Percentiles rank a stretch among this genome's conserved stretches.
Conservation (phyloP, 2,888 invertebrate species). For the Drosophila conformis region DNA sequence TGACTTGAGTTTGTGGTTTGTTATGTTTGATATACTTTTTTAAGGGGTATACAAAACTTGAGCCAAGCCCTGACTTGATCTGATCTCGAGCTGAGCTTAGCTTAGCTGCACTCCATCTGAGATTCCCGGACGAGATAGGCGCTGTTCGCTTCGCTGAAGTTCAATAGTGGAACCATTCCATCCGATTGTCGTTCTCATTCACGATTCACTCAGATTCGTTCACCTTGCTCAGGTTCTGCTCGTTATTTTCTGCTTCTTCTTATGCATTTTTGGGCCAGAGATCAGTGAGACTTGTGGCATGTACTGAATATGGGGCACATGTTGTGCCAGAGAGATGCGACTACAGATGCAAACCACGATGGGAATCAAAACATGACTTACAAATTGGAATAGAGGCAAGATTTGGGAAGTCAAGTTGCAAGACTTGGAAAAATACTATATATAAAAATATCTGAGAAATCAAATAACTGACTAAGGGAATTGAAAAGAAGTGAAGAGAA, state of each 20-base stretch:
- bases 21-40: background rate
- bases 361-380: background rate
- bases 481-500: background rate
- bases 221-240: slow-evolving; percentile 56
- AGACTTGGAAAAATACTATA: background rate
- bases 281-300: background rate
- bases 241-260: background rate
- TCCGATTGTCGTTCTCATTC: slow-evolving; percentile 49
- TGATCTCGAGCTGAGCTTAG: background rate
- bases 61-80: background rate
- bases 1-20: background rate
- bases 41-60: background rate
- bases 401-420: background rate
- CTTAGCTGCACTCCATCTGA: slow-evolving; percentile 24
- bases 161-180: slow-evolving; percentile 55
- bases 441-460: background rate
- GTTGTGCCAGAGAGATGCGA: background rate
- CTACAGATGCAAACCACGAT: background rate
- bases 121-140: slow-evolving; percentile 53
- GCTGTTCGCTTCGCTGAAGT: slow-evolving; percentile 77
- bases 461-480: too few species aligned
- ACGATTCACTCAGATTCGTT: slow-evolving; percentile 24
- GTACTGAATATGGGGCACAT: background rate
- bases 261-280: background rate
- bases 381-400: background rate